Evolutionary conservation across 2,797 vertebrate genomes (phyloP).

Genomic region (Chelonia mydas): DNA sequence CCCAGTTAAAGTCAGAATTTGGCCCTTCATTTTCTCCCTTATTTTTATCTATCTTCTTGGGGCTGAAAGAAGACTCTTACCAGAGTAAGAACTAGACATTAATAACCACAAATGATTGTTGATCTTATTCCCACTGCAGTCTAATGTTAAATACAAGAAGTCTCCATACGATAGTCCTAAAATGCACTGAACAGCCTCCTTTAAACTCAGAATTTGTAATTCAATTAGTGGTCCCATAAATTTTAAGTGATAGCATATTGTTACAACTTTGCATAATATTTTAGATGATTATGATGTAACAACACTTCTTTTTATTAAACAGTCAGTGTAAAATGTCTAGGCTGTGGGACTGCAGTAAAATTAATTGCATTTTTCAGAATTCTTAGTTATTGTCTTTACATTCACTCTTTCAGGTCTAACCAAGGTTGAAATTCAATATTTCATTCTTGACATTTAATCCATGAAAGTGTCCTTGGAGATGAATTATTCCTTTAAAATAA

Average conservation of each 20-base stretch:
- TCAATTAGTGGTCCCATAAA: background rate
- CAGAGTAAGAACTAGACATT: background rate
- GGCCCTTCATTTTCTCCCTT: background rate
- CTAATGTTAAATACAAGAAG: background rate
- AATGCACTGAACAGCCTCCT: background rate
- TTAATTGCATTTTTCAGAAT: conserved; percentile 56
- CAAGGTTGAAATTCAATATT: conserved; percentile 77
- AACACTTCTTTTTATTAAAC: conserved; percentile 1
- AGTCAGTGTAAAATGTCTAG: background rate
- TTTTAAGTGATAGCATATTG: background rate
- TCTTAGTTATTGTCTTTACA: conserved; percentile 67
- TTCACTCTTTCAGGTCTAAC: conserved; percentile 65
- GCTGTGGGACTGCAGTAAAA: conserved; percentile 34
- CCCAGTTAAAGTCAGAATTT: background rate
- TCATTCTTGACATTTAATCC: conserved; percentile 82
- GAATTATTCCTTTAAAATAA: conserved; percentile 78
- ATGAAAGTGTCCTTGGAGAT: conserved; percentile 78
- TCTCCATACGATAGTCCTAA: background rate
- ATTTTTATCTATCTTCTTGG: background rate
- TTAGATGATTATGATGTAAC: conserved; percentile 13
- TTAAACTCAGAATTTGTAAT: background rate
- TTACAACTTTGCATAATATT: background rate
- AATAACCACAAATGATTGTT: background rate
- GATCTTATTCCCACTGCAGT: background rate
- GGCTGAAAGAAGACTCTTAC: background rate